phyloP scores from a whole-genome alignment of 2,888 invertebrate genomes.

The Lysandra coridon region DNA sequence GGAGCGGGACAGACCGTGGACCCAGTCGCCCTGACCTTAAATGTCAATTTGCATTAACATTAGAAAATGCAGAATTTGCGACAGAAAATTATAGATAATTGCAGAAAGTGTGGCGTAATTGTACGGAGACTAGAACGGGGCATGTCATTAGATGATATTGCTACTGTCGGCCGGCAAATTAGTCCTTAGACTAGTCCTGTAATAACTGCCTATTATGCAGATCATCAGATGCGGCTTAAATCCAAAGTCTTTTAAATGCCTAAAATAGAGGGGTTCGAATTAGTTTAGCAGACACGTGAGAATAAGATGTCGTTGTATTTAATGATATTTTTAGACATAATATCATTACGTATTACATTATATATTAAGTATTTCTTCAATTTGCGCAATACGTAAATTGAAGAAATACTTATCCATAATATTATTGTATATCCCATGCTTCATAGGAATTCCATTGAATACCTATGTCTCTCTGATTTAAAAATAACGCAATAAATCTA shows the following conservation, averaged over 20 bases:
- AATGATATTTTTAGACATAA: too few relatives aligned
- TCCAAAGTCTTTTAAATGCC: not conserved
- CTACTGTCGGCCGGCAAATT: constrained; percentile 28
- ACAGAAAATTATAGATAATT: constrained; percentile 34
- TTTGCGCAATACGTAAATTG: too few relatives aligned
- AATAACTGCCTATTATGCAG: constrained; percentile 22
- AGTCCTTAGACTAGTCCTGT: constrained; percentile 21
- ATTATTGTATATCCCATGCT: too few relatives aligned
- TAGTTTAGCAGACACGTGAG: not conserved
- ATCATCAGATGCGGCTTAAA: not conserved
- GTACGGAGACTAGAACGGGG: constrained; percentile 26
- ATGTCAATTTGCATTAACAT: constrained; percentile 11
- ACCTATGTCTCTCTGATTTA: not conserved
- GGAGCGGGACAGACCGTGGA: not conserved
- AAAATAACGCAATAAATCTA: not conserved
- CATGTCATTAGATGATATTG: constrained; percentile 32
- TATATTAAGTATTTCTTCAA: too few relatives aligned
- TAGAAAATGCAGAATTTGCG: constrained; percentile 31
- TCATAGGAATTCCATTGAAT: not conserved
- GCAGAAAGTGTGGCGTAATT: constrained; percentile 34
- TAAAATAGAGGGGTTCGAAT: not conserved
- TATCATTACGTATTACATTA: too few relatives aligned
- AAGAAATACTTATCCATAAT: too few relatives aligned
- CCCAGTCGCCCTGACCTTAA: not conserved
- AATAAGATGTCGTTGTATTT: not conserved